These are phyloP conservation scores for Caenorhabditis sulstoni DNA, from an alignment of 2,888 invertebrate genomes.

Conservation along the genomic window DNA sequence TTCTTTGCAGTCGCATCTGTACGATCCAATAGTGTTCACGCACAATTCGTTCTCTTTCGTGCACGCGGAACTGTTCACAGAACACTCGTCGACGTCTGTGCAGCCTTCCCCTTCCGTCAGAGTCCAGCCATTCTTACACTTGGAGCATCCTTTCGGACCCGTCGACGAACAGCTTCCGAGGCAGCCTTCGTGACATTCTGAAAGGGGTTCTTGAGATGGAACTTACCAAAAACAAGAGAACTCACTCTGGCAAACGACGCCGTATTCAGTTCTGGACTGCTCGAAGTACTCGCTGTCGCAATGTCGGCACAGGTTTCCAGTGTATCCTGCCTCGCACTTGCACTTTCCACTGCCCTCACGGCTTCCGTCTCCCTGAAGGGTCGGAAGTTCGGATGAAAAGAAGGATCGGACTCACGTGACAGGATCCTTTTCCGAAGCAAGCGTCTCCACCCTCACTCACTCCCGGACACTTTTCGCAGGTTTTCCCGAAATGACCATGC, in stretches of 20 bases:
- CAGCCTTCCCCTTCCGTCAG: constrained; percentile 73
- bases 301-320: constrained; percentile 87
- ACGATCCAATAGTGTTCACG: constrained; percentile 76
- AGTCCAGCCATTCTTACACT: constrained; percentile 75
- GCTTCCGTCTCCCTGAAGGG: constrained; percentile 88
- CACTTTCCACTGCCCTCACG: constrained; percentile 94
- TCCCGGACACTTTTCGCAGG: constrained; percentile 89
- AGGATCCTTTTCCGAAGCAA: constrained; percentile 90
- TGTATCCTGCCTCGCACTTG: constrained; percentile 89
- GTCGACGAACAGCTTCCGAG: constrained; percentile 73
- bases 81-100: constrained; percentile 75
- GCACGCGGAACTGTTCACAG: constrained; percentile 59
- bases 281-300: constrained; percentile 84
- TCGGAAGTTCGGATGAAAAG: background rate
- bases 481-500: constrained; percentile 88
- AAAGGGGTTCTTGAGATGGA: constrained; percentile 25
- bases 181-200: constrained; percentile 79
- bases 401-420: constrained; percentile 82
- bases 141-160: constrained; percentile 72
- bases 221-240: background rate
- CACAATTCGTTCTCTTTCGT: constrained; percentile 71
- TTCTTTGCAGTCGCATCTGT: constrained; percentile 73
- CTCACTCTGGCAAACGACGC: constrained; percentile 72
- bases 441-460: constrained; percentile 84
- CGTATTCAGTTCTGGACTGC: constrained; percentile 41